phyloP scores from a whole-genome alignment of 2,888 invertebrate genomes.

The Platycheirus albimanus region DNA sequence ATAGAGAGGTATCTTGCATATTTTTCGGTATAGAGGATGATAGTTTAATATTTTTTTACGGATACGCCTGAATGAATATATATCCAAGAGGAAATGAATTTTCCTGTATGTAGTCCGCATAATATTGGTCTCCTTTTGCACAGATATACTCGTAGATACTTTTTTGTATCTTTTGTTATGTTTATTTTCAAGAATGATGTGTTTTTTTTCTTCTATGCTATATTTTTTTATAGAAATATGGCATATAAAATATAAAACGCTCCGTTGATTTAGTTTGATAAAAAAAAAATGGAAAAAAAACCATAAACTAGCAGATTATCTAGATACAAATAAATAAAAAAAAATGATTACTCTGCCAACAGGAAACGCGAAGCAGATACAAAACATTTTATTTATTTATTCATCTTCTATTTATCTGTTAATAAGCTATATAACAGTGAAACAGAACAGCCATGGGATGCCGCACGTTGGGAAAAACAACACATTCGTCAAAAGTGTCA shows the following conservation, averaged over 20 bases:
- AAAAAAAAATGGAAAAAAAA: conserved; percentile 6
- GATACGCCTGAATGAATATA: conserved; percentile 51
- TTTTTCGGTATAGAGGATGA: conserved; percentile 26
- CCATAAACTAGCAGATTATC: conserved; percentile 13
- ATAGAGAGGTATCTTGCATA: conserved; percentile 25
- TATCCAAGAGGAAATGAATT: conserved; percentile 61
- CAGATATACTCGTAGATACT: conserved; percentile 20
- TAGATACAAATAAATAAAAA: conserved; percentile 14
- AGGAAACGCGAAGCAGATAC: conserved; percentile 57
- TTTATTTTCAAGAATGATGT: conserved; percentile 50
- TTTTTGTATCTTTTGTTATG: conserved; percentile 54
- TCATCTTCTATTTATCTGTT: conserved; percentile 46
- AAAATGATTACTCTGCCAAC: conserved; percentile 29
- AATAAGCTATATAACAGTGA: conserved; percentile 47
- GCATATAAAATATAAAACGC: conserved; percentile 7
- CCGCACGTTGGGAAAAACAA: conserved; percentile 42
- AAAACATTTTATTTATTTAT: conserved; percentile 56
- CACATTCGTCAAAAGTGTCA: conserved; percentile 71
- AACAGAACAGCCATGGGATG: conserved; percentile 19
- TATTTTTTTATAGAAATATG: conserved; percentile 35
- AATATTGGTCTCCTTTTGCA: conserved; percentile 20
- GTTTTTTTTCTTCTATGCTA: background rate
- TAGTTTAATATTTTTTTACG: conserved; percentile 48
- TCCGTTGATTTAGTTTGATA: conserved; percentile 33
- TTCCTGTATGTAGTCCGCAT: conserved; percentile 24